A percentile compares a stretch with the other conserved stretches of the same genome.
These are phyloP conservation scores for Haemorhous mexicanus DNA, from an alignment of 2,113 vertebrate species.

Conservation along the genomic window DNA sequence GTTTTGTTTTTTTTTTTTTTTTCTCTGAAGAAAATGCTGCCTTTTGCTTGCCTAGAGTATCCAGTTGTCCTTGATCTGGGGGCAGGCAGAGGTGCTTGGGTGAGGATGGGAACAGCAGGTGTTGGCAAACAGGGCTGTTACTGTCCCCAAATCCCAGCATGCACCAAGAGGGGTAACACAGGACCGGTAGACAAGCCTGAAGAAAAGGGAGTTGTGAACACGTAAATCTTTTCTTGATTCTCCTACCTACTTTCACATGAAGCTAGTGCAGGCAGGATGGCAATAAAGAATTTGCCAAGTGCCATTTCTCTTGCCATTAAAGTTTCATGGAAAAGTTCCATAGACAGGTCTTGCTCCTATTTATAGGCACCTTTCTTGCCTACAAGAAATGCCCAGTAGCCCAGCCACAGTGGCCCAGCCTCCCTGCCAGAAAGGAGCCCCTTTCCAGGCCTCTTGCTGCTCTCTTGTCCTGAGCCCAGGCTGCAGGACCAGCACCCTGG, in stretches of 20 bases:
- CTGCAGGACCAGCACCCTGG: neutral
- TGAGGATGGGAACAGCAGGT: neutral
- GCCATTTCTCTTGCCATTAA: slow-evolving; percentile 33
- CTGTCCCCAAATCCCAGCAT: neutral
- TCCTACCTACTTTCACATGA: neutral
- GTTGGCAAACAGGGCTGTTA: no score
- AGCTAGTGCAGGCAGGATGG: neutral
- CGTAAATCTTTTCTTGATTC: neutral
- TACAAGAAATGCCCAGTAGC: neutral
- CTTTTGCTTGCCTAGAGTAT: neutral
- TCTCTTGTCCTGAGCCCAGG: neutral
- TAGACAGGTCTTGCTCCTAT: slow-evolving; percentile 19
- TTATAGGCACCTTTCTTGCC: slow-evolving; percentile 32
- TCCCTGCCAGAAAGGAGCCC: neutral
- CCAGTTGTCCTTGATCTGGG: fast-evolving
- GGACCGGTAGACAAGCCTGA: neutral
- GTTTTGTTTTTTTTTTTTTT: neutral
- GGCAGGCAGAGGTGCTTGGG: neutral
- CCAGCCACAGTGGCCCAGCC: neutral
- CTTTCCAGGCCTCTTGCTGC: neutral
- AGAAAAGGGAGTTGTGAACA: neutral
- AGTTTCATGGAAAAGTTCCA: slow-evolving; percentile 40
- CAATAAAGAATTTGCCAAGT: neutral
- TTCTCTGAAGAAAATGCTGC: neutral
- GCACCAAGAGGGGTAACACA: neutral